Evolutionary conservation across 2,797 vertebrate genomes (phyloP).

Genomic region (Lacerta bilineata): DNA sequence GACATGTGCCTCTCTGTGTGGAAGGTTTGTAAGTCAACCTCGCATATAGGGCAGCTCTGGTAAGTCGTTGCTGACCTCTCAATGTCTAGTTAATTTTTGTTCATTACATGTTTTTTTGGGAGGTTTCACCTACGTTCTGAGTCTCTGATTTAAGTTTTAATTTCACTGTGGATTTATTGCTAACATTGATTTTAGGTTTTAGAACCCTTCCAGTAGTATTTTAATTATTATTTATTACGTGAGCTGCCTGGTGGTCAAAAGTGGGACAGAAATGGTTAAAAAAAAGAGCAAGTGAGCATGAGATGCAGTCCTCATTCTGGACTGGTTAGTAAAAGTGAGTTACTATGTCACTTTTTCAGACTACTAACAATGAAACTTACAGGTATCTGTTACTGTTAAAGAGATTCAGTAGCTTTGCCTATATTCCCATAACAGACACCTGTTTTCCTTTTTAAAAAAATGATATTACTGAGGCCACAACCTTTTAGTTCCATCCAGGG

Average conservation of each 20-base stretch:
- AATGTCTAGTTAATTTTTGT: neutral
- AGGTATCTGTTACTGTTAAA: conserved; percentile 11
- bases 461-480: conserved; percentile 49
- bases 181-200: conserved; percentile 4
- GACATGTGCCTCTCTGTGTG: neutral
- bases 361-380: conserved; percentile 39
- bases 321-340: neutral
- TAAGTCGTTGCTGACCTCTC: neutral
- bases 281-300: neutral
- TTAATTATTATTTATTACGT: neutral
- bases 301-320: neutral
- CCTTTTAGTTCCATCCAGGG: conserved; percentile 24
- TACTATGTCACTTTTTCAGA: neutral
- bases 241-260: too few species aligned
- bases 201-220: neutral
- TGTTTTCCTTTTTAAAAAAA: conserved; percentile 61
- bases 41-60: neutral
- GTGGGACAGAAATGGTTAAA: neutral
- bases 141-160: neutral
- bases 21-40: neutral
- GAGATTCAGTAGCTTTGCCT: conserved; percentile 38
- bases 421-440: conserved; percentile 44
- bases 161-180: neutral
- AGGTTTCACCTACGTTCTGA: neutral
- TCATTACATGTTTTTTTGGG: neutral